Conservation (phyloP, 2,888 invertebrate genomes). For the Brachypalpus laphriformis region DNA sequence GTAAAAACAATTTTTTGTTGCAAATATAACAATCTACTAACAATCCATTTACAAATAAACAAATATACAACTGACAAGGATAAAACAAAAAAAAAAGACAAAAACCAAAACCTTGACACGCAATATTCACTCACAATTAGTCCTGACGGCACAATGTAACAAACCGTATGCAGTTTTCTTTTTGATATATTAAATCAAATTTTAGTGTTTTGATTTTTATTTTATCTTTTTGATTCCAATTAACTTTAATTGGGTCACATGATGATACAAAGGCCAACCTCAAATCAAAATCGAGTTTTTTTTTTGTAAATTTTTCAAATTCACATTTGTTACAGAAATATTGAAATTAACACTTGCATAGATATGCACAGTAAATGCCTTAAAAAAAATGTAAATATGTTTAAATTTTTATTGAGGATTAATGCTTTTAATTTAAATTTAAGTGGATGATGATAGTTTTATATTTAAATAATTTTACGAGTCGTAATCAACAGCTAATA, state of each 20-base stretch:
- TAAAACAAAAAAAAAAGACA: background rate
- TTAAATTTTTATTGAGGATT: background rate
- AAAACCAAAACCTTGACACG: background rate
- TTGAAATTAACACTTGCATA: background rate
- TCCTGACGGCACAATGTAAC: background rate
- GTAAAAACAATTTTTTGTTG: background rate
- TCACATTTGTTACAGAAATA: background rate
- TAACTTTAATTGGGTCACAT: background rate
- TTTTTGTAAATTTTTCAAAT: background rate
- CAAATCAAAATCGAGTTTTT: background rate
- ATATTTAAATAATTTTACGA: background rate
- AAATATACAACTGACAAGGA: background rate
- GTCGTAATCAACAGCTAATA: background rate
- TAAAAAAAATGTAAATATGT: background rate
- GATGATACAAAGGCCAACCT: background rate
- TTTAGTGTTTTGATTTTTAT: background rate
- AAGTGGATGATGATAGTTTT: background rate
- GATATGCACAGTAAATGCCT: background rate
- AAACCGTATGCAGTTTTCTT: background rate
- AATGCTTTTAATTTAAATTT: background rate
- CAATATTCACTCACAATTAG: background rate
- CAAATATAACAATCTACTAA: no score
- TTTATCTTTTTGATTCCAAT: background rate
- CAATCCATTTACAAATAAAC: no score
- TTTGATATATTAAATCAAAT: background rate